Evolutionary conservation across 2,888 invertebrate genomes (phyloP).

Genomic region (Lasioglossum leucozonium): DNA sequence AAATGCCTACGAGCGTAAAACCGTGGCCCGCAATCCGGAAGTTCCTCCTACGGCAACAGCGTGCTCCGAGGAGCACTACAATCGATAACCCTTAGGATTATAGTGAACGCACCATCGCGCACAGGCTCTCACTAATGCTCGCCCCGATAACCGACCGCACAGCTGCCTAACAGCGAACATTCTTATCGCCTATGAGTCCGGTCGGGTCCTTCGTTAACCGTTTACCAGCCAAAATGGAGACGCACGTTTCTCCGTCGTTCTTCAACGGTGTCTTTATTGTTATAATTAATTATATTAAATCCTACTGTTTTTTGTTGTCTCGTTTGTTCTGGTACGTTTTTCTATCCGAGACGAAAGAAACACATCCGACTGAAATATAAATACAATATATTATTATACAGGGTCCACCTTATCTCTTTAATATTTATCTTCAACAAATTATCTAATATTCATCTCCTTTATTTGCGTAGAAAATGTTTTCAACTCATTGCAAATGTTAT

Average conservation of each 20-base stretch:
- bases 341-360: no score
- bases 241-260: neutral
- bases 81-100: conserved; percentile 13
- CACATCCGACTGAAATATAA: no score
- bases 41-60: neutral
- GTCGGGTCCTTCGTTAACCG: neutral
- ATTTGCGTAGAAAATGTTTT: no score
- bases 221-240: neutral
- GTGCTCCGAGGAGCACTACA: neutral
- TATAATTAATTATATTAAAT: no score
- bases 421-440: no score
- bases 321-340: no score
- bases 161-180: conserved; percentile 8
- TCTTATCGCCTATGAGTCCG: neutral
- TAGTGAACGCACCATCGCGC: conserved; percentile 8
- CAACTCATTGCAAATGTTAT: no score
- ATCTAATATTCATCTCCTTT: no score
- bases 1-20: conserved; percentile 1
- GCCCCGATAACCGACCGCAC: conserved; percentile 4
- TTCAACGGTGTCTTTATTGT: neutral
- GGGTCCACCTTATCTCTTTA: no score
- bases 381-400: neutral
- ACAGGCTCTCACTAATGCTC: neutral
- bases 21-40: neutral
- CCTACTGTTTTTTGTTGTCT: no score